Conservation (phyloP, 2,888 invertebrate species). For the Heteromyza rotundicornis region DNA sequence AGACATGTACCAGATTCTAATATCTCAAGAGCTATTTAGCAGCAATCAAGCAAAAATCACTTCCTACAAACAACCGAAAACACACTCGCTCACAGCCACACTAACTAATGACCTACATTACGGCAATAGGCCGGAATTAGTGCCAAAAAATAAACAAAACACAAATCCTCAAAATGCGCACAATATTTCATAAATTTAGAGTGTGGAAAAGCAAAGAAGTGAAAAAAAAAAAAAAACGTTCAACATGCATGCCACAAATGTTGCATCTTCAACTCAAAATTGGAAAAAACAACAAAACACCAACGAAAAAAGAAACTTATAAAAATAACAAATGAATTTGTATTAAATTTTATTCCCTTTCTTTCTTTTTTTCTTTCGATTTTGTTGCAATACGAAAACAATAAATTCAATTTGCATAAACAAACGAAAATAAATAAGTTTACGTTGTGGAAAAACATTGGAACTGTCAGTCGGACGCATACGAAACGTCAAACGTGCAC, state of each 20-base stretch:
- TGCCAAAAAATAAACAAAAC: slow-evolving; percentile 5
- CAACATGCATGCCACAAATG: neutral
- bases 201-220: too few relatives aligned
- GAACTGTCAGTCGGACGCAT: slow-evolving; percentile 31
- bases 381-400: slow-evolving; percentile 3
- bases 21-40: slow-evolving; percentile 43
- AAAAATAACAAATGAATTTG: neutral
- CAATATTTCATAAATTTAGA: neutral
- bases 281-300: neutral
- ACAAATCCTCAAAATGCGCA: neutral
- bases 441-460: slow-evolving; percentile 33
- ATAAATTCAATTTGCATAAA: slow-evolving; percentile 37
- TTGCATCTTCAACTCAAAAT: neutral
- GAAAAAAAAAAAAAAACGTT: neutral
- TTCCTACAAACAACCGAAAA: neutral
- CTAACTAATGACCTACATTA: slow-evolving; percentile 43
- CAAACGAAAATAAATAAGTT: slow-evolving; percentile 12
- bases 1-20: slow-evolving; percentile 1
- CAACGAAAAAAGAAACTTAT: neutral
- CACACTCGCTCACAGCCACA: slow-evolving; percentile 25
- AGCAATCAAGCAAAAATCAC: slow-evolving; percentile 42
- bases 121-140: slow-evolving; percentile 8
- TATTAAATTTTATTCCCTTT: neutral
- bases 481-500: slow-evolving; percentile 8
- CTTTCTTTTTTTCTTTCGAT: neutral